Percentiles rank a stretch among this genome's conserved stretches.
These are phyloP conservation scores for Macrostomum cliftonense DNA, from an alignment of 2,888 invertebrate species.

Conservation along the genomic window DNA sequence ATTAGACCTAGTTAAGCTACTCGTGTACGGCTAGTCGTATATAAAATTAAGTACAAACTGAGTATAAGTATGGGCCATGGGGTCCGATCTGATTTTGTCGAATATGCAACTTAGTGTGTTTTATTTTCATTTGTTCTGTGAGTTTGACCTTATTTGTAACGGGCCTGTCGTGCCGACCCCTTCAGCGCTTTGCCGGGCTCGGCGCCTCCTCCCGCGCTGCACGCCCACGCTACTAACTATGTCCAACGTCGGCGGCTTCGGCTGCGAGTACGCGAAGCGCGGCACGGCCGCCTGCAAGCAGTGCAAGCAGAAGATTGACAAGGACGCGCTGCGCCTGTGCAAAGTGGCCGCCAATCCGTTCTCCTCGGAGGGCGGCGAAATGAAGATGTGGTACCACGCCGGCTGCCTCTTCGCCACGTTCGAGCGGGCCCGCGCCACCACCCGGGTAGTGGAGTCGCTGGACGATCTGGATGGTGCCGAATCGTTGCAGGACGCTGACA, in stretches of 20 bases:
- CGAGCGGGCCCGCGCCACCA: slow-evolving; percentile 56
- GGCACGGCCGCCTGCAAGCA: slow-evolving; percentile 65
- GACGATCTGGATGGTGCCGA: slow-evolving; percentile 63
- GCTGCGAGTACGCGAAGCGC: slow-evolving; percentile 58
- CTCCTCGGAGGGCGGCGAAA: slow-evolving; percentile 47
- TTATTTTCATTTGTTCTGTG: too few relatives aligned
- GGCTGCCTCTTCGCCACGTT: slow-evolving; percentile 61
- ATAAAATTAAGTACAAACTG: too few relatives aligned
- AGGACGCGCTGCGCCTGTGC: slow-evolving; percentile 54
- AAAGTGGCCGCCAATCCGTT: slow-evolving; percentile 61
- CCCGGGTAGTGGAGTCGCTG: slow-evolving; percentile 58
- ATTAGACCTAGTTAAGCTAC: too few relatives aligned
- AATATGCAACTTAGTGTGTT: too few relatives aligned
- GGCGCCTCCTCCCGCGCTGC: too few relatives aligned
- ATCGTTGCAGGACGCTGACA: slow-evolving; percentile 48
- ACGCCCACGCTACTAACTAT: too few relatives aligned
- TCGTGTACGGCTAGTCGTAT: too few relatives aligned
- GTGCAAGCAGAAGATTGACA: slow-evolving; percentile 58
- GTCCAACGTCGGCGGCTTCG: slow-evolving; percentile 26
- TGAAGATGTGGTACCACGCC: slow-evolving; percentile 65
- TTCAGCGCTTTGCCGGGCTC: too few relatives aligned
- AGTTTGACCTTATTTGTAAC: too few relatives aligned
- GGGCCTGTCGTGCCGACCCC: too few relatives aligned
- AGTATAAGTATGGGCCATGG: too few relatives aligned
- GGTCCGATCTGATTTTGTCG: too few relatives aligned